Evolutionary conservation across 2,888 invertebrate species (phyloP).

Genomic region (Himalopsyche anomala): DNA sequence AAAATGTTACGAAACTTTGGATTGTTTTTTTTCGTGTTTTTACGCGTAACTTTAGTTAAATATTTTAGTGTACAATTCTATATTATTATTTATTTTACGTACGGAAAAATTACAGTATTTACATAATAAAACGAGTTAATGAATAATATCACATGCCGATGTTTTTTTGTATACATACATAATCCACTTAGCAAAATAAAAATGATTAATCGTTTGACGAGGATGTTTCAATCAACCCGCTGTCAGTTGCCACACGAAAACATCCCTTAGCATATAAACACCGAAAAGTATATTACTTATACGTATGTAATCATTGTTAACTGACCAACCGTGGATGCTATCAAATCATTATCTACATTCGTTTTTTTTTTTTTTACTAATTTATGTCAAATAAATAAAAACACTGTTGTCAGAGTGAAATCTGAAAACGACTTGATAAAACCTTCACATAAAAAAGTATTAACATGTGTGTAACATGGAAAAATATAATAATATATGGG

Average conservation of each 20-base stretch:
- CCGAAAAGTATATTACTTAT: not conserved
- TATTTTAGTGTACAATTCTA: too few relatives aligned
- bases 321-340: not conserved
- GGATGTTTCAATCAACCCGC: slow-evolving; percentile 21
- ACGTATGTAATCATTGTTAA: not conserved
- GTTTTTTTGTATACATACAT: slow-evolving; percentile 15
- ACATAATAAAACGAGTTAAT: not conserved
- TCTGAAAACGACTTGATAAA: too few relatives aligned
- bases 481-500: too few relatives aligned
- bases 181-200: slow-evolving; percentile 32
- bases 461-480: too few relatives aligned
- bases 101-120: too few relatives aligned
- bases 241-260: slow-evolving; percentile 11
- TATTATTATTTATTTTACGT: too few relatives aligned
- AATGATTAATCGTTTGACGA: slow-evolving; percentile 31
- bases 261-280: not conserved
- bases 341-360: not conserved
- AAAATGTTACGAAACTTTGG: too few relatives aligned
- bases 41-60: too few relatives aligned
- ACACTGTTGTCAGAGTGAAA: too few relatives aligned
- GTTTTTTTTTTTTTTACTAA: not conserved
- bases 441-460: too few relatives aligned
- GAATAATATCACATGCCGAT: not conserved
- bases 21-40: too few relatives aligned
- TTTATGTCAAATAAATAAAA: too few relatives aligned